phyloP scores from a whole-genome alignment of 2,797 vertebrate species.

The Darevskia nairensis region DNA sequence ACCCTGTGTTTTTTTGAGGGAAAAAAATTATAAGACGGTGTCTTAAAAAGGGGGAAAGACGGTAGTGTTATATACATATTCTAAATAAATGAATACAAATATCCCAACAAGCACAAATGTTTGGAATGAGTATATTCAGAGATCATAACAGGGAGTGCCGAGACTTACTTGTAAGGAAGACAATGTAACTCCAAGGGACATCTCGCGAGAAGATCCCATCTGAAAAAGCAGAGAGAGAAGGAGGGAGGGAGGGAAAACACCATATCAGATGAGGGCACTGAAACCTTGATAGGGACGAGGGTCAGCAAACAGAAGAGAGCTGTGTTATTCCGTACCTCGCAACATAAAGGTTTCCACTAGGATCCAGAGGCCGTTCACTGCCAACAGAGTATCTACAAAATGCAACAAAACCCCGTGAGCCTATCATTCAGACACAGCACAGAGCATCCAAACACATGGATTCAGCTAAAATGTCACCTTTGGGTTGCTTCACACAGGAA shows the following conservation, averaged over 20 bases:
- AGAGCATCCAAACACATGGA: not conserved
- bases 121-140: not conserved
- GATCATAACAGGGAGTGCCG: not conserved
- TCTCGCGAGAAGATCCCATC: slow-evolving; percentile 88
- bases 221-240: slow-evolving; percentile 62
- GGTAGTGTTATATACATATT: no score
- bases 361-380: slow-evolving; percentile 96
- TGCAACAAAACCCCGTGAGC: slow-evolving; percentile 21
- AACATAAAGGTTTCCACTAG: slow-evolving; percentile 93
- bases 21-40: no score
- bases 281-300: not conserved
- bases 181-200: slow-evolving; percentile 94
- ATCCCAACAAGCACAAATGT: not conserved
- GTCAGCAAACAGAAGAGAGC: not conserved
- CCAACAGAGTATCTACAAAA: slow-evolving; percentile 90
- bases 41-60: no score
- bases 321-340: slow-evolving; percentile 80
- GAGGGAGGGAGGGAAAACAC: no score
- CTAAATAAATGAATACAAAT: no score
- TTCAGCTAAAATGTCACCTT: not conserved
- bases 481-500: no score
- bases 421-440: not conserved
- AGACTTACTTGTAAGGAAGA: slow-evolving; percentile 95
- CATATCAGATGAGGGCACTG: not conserved
- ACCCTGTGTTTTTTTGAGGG: no score